Base-by-base conservation (phyloP, 2,113 vertebrate species). In the Dicrurus megarhynchus region DNA sequence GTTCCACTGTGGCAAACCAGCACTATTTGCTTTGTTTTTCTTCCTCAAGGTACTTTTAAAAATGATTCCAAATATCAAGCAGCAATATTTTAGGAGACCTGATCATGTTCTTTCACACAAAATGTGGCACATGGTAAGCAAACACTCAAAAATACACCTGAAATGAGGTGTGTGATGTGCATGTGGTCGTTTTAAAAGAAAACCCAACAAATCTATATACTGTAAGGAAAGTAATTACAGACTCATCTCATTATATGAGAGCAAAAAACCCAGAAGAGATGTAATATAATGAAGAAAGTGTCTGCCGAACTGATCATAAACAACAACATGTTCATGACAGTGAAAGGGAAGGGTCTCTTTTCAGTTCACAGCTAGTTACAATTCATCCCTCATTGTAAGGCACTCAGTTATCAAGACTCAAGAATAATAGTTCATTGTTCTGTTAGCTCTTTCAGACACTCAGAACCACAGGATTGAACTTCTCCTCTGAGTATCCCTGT, bases 1-100 rank as follows among this genome's bases (percentile, higher is more conserved):
- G 96, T 98, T 98, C 98, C 98, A 97, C 94, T 98, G 97, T 77
- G 98, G 98, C 98, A 98, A 97, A 98, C 98, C 98, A 97, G 97
- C 64, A 70, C 90, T 95, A 91, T 95, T 97, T 95, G 91, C 98
- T 98, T 98, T 95, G 97, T 96, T 96, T 98, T 97, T 95, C 95
- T 97, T 95, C 95, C 98, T 98, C 93, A 87, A 98, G 97, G 95
- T 98, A 98, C 97, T 98, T 98, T 94, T 87, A n/a, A 97, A 98
- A 99, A 98, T 90, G 93, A 95, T 98, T 98, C 98, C 98, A 98
- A 98, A 98, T 87, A 95, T 84, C 92, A 96, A 96, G 94, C 82
- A 97, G 95, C 52, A 68, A 87, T 95, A 95, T 83, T 96, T 93
- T 78, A 97, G 79, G 74, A 78, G 53, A 84, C 44, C 32, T 26